A percentile compares a stretch with the other conserved stretches of the same genome.
phyloP scores from a whole-genome alignment of 2,888 invertebrate species.

The Boloria selene region DNA sequence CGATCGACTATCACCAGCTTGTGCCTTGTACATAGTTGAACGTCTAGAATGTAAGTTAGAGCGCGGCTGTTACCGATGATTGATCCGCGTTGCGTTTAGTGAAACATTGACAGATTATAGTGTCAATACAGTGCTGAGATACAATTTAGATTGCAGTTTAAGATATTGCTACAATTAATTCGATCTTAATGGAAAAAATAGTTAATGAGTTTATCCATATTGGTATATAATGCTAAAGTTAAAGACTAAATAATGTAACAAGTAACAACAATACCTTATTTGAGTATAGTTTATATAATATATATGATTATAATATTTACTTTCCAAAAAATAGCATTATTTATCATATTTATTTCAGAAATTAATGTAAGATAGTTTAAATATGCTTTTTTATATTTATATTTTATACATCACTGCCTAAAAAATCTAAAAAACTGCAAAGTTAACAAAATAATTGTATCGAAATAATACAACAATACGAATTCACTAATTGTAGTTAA shows the following conservation, averaged over 20 bases:
- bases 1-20: conserved; percentile 18
- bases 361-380: too few relatives aligned
- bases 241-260: too few relatives aligned
- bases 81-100: conserved; percentile 14
- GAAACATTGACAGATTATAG: conserved; percentile 17
- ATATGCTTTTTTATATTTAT: too few relatives aligned
- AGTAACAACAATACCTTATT: too few relatives aligned
- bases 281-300: too few relatives aligned
- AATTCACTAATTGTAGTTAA: background rate
- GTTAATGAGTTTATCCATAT: background rate
- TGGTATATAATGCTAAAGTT: background rate
- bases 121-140: conserved; percentile 5
- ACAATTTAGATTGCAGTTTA: conserved; percentile 10
- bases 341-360: background rate
- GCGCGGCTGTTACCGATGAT: conserved; percentile 23
- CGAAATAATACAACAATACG: background rate
- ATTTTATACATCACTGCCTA: too few relatives aligned
- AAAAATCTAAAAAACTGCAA: too few relatives aligned
- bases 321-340: too few relatives aligned
- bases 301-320: too few relatives aligned
- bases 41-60: conserved; percentile 20
- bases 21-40: conserved; percentile 15
- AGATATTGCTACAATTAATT: conserved; percentile 1
- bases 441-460: background rate
- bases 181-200: background rate